Conservation (phyloP, 2,888 invertebrate species). For the Dolichomitus sp. region DNA sequence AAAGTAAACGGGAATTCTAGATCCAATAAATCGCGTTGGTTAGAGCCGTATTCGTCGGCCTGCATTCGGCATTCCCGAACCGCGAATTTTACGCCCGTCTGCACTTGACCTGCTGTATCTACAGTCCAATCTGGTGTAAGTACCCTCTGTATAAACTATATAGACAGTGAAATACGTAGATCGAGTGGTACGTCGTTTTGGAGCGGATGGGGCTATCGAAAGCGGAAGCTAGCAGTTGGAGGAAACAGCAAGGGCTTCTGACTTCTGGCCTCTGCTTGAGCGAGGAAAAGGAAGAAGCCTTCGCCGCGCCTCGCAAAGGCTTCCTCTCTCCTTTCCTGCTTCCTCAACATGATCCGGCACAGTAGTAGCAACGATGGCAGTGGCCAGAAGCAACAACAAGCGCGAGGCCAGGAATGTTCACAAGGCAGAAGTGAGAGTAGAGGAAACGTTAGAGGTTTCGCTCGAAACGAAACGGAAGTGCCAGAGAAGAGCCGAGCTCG, state of each 20-base stretch:
- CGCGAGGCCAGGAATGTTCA: conserved; percentile 18
- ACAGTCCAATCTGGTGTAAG: conserved; percentile 7
- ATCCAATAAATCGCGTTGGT: not conserved
- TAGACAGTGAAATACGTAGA: conserved; percentile 24
- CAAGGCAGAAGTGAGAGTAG: conserved; percentile 43
- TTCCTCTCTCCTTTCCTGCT: conserved; percentile 24
- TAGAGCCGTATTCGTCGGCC: not conserved
- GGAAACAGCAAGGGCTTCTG: conserved; percentile 61
- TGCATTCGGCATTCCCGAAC: conserved; percentile 3
- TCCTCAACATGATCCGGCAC: conserved; percentile 1
- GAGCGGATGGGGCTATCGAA: conserved; percentile 65
- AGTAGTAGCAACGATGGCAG: not conserved
- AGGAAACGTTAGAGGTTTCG: conserved; percentile 56
- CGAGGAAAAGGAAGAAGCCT: conserved; percentile 59
- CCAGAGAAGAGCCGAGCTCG: conserved; percentile 48
- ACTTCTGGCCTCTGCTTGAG: conserved; percentile 39
- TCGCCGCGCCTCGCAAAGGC: conserved; percentile 53
- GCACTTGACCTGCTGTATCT: conserved; percentile 20
- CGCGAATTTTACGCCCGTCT: not conserved
- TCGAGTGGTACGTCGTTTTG: conserved; percentile 57
- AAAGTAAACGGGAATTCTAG: not conserved
- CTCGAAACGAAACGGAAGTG: conserved; percentile 58
- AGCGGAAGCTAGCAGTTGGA: conserved; percentile 54
- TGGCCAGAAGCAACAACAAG: conserved; percentile 1
- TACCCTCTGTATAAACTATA: not conserved